Base-by-base conservation (phyloP, 2,888 invertebrate genomes). In the Amblyjoppa fuscipennis region DNA sequence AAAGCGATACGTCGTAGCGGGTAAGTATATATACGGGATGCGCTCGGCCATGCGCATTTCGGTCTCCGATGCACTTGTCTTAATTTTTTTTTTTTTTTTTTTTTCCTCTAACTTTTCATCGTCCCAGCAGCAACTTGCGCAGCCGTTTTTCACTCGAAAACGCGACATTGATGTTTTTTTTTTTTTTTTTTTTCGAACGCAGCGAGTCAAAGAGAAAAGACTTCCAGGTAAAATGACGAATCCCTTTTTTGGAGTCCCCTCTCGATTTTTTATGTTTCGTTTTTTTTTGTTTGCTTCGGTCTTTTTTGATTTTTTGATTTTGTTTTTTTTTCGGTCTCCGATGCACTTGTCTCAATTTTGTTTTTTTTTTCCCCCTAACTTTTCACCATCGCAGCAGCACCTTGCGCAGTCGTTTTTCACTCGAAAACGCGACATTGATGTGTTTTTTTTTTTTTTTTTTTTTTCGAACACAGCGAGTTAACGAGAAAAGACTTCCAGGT, bases 1-100 rank as follows among this genome's bases (percentile, higher is more conserved):
- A 80, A 80, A 80, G 76, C 75, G 79, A 84, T 84, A 70, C 84
- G 71, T 84, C 71, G 64, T 71, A 34, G 66, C 61, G 49, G 70
- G 7, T 71, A 84, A 80, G 76, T 84, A 73, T 80, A 80, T 84
- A 73, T 80, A 80, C 34, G 64, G 64, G 64, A 64, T 64, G 64
- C 16, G 28, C 59, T 59, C 28, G 28, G 5, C 49, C 59, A n/a
- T 53, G 34, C 16, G 20, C 68, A 68, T 51, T 51, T 68, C 41
- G 59, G 20, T n/a, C 31, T 34, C 16, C 5, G 64, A 59, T 53
- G 77, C 53, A 77, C 77, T 68, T 77, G 77, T 68, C 66, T 68
- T 41, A 9, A 34, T 53, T 56, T 41, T 38, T 3, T 53, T 68
- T 7, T 1, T 1, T 38, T 6, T 53, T 68, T 7, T 1, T 1